A percentile compares a stretch with the other conserved stretches of the same genome.
Conservation (phyloP, 2,888 invertebrate genomes). For the Xylocampa areola region DNA sequence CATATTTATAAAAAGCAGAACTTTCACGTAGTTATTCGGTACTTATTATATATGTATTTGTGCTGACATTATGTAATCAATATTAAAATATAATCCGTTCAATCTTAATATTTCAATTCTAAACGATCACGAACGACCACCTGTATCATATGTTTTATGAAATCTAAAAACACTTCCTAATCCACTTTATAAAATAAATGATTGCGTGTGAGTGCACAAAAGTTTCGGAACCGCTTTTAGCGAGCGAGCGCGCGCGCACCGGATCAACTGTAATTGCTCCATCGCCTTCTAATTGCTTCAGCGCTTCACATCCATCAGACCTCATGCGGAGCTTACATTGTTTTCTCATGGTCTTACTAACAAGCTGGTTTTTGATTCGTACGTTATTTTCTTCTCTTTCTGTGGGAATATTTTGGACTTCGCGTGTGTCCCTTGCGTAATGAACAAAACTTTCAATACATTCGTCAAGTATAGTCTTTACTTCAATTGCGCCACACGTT, state of each 20-base stretch:
- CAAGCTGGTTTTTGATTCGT: slow-evolving; percentile 53
- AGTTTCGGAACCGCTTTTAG: slow-evolving; percentile 62
- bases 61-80: slow-evolving; percentile 31
- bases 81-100: slow-evolving; percentile 16
- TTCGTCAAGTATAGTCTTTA: slow-evolving; percentile 42
- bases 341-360: slow-evolving; percentile 68
- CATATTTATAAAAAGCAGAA: slow-evolving; percentile 26
- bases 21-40: slow-evolving; percentile 27
- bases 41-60: slow-evolving; percentile 20
- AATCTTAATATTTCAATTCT: slow-evolving; percentile 13
- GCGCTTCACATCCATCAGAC: slow-evolving; percentile 66
- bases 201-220: slow-evolving; percentile 51
- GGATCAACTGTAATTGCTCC: slow-evolving; percentile 71
- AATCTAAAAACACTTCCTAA: slow-evolving; percentile 38
- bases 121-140: slow-evolving; percentile 24
- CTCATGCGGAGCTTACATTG: slow-evolving; percentile 61
- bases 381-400: slow-evolving; percentile 44
- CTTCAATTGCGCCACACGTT: slow-evolving; percentile 43
- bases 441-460: slow-evolving; percentile 50
- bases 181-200: slow-evolving; percentile 30
- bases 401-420: slow-evolving; percentile 66
- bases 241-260: slow-evolving; percentile 56
- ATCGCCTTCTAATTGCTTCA: slow-evolving; percentile 71
- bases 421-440: slow-evolving; percentile 48
- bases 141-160: slow-evolving; percentile 12